phyloP scores from a whole-genome alignment of 2,113 vertebrate species.

The Mastomys natalensis region DNA sequence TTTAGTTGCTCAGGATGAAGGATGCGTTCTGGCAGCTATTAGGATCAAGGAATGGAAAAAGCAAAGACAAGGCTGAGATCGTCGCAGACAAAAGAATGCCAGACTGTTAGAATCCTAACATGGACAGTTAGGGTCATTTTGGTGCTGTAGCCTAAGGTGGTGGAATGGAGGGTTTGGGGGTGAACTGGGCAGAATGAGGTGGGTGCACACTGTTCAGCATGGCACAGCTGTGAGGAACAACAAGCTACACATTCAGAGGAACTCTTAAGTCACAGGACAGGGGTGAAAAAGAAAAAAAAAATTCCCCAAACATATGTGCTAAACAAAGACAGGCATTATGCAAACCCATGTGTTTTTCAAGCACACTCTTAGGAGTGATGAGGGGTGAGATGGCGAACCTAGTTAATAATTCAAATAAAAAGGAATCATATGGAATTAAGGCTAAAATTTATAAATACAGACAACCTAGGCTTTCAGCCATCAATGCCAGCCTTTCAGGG shows the following conservation, averaged over 20 bases:
- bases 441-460: constrained; percentile 13
- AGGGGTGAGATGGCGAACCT: background rate
- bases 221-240: background rate
- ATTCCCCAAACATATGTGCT: background rate
- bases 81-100: background rate
- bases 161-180: background rate
- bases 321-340: background rate
- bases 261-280: background rate
- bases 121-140: background rate
- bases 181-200: background rate
- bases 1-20: background rate
- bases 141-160: background rate
- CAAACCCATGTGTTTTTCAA: background rate
- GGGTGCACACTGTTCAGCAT: too few species aligned
- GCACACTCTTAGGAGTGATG: background rate
- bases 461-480: background rate
- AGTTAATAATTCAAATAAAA: background rate
- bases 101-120: background rate
- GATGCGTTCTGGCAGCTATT: background rate
- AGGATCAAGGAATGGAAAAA: background rate
- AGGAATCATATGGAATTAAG: background rate
- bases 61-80: background rate
- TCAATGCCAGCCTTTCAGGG: background rate
- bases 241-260: background rate
- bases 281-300: background rate